Percentiles rank a stretch among this genome's conserved stretches.
phyloP scores from a whole-genome alignment of 2,113 vertebrate species.

The Stigmatopora argus region DNA sequence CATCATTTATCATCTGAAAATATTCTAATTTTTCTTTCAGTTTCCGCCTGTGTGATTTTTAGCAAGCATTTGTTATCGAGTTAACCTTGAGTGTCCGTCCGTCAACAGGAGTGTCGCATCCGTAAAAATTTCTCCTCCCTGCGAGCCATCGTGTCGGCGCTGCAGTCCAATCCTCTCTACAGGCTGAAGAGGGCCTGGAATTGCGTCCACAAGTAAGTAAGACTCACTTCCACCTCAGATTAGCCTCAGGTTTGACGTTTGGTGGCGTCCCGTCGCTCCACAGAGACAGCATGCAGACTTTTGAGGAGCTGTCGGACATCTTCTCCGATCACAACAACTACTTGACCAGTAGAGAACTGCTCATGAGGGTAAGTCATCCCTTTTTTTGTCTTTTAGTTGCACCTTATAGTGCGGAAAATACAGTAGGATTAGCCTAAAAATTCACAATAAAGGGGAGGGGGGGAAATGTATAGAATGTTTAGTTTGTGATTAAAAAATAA shows the following conservation, averaged over 20 bases:
- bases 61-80: too few relatives aligned
- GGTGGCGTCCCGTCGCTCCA: background rate
- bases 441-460: too few relatives aligned
- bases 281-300: conserved; percentile 84
- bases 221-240: background rate
- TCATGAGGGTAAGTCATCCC: conserved; percentile 82
- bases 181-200: conserved; percentile 87
- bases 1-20: too few relatives aligned
- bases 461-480: too few relatives aligned
- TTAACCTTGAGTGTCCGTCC: background rate
- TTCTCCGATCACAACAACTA: conserved; percentile 95
- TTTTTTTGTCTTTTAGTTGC: background rate
- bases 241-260: background rate
- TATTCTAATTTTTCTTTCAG: too few relatives aligned
- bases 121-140: conserved; percentile 95
- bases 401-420: background rate
- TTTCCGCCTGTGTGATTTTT: too few relatives aligned
- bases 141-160: conserved; percentile 85
- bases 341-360: conserved; percentile 85
- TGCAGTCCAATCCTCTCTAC: conserved; percentile 92
- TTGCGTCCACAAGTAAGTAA: conserved; percentile 83
- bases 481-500: too few relatives aligned
- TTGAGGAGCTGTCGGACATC: conserved; percentile 91
- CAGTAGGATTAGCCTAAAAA: too few relatives aligned
- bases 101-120: conserved; percentile 85